phyloP scores from a whole-genome alignment of 2,797 vertebrate species.

The Pipistrellus nathusii region DNA sequence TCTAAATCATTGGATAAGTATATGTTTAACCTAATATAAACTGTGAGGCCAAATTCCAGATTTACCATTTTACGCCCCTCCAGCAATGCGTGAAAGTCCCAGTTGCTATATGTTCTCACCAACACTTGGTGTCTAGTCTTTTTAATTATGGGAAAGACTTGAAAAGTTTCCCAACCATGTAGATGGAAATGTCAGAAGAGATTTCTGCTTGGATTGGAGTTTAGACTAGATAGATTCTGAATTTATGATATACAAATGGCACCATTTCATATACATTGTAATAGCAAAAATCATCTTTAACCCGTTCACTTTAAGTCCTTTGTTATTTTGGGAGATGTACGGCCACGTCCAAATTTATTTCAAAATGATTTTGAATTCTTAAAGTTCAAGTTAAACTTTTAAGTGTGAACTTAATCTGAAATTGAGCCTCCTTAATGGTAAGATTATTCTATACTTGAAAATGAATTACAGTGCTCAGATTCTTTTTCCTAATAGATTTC shows the following conservation, averaged over 20 bases:
- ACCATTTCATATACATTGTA: background rate
- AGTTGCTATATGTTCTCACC: background rate
- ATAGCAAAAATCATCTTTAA: background rate
- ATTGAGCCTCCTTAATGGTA: slow-evolving; percentile 9
- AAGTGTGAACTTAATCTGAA: background rate
- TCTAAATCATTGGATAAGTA: slow-evolving; percentile 49
- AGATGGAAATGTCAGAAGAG: background rate
- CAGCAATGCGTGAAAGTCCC: background rate
- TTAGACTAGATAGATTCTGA: background rate
- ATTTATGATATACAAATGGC: background rate
- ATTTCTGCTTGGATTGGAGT: slow-evolving; percentile 30
- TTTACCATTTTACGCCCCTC: background rate
- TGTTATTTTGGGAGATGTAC: background rate
- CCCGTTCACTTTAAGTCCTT: background rate
- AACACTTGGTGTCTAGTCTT: background rate
- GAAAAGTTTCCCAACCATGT: background rate
- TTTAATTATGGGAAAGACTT: slow-evolving; percentile 39
- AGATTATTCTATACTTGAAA: background rate
- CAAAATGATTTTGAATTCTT: slow-evolving; percentile 53
- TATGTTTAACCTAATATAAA: slow-evolving; percentile 64
- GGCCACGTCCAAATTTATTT: slow-evolving; percentile 9
- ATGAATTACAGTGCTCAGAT: background rate
- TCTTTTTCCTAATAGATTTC: background rate
- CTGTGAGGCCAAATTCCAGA: slow-evolving; percentile 50
- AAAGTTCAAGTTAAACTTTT: background rate